Conservation (phyloP, 2,888 invertebrate species). For the Zygogramma bicolorata region DNA sequence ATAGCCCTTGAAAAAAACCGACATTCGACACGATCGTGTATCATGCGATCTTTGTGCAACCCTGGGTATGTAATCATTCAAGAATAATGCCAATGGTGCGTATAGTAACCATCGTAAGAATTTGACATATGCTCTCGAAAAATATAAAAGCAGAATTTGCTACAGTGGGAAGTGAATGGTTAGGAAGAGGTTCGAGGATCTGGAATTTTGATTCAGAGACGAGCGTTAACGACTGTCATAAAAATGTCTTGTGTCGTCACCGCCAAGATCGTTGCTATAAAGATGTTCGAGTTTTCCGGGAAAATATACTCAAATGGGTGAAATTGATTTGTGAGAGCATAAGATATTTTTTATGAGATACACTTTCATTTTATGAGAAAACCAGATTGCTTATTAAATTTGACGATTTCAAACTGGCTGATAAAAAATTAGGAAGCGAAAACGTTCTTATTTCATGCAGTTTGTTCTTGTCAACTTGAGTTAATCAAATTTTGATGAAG, state of each 20-base stretch:
- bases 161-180: slow-evolving; percentile 33
- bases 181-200: not conserved
- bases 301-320: too few relatives aligned
- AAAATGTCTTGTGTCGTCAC: not conserved
- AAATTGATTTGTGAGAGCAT: too few relatives aligned
- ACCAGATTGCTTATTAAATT: too few relatives aligned
- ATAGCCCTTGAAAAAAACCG: slow-evolving; percentile 45
- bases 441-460: too few relatives aligned
- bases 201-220: not conserved
- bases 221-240: not conserved
- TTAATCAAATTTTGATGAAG: too few relatives aligned
- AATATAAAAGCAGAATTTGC: slow-evolving; percentile 35
- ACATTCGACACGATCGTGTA: slow-evolving; percentile 45
- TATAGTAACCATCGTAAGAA: slow-evolving; percentile 8
- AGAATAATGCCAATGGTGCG: slow-evolving; percentile 17
- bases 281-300: too few relatives aligned
- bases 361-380: too few relatives aligned
- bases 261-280: not conserved
- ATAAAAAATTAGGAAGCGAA: too few relatives aligned
- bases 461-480: too few relatives aligned
- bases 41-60: slow-evolving; percentile 45
- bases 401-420: too few relatives aligned
- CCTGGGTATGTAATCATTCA: slow-evolving; percentile 42
- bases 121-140: slow-evolving; percentile 30
- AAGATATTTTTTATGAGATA: too few relatives aligned